Conservation (phyloP, 2,888 invertebrate species). For the Drosophila nr. medialis region DNA sequence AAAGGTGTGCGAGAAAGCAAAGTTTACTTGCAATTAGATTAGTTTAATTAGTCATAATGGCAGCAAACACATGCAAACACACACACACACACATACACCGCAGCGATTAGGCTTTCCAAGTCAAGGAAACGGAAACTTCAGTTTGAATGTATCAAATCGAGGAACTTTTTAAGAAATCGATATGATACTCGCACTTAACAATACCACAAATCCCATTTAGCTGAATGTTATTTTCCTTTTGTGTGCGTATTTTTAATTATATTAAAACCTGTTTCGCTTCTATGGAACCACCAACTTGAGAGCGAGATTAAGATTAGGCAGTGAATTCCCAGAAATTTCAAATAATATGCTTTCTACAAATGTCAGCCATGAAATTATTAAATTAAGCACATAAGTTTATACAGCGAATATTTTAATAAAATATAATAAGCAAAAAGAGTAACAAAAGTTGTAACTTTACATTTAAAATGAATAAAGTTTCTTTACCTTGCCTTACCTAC, state of each 20-base stretch:
- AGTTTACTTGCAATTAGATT: conserved; percentile 56
- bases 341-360: not conserved
- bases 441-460: not conserved
- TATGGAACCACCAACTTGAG: not conserved
- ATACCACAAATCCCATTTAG: not conserved
- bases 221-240: not conserved
- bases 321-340: not conserved
- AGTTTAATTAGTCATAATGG: conserved; percentile 65
- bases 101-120: conserved; percentile 15
- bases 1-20: conserved; percentile 16
- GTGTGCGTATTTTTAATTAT: not conserved
- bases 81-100: not conserved
- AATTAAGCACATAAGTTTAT: not conserved
- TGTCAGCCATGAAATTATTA: not conserved
- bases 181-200: not conserved
- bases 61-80: conserved; percentile 27
- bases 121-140: not conserved
- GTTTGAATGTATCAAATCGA: not conserved
- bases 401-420: not conserved
- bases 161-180: not conserved
- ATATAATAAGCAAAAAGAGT: too few relatives aligned
- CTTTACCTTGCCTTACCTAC: not conserved
- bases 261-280: not conserved
- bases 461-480: not conserved
- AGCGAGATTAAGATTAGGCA: not conserved